phyloP scores from a whole-genome alignment of 2,888 invertebrate genomes.

The Sinelater perroti region DNA sequence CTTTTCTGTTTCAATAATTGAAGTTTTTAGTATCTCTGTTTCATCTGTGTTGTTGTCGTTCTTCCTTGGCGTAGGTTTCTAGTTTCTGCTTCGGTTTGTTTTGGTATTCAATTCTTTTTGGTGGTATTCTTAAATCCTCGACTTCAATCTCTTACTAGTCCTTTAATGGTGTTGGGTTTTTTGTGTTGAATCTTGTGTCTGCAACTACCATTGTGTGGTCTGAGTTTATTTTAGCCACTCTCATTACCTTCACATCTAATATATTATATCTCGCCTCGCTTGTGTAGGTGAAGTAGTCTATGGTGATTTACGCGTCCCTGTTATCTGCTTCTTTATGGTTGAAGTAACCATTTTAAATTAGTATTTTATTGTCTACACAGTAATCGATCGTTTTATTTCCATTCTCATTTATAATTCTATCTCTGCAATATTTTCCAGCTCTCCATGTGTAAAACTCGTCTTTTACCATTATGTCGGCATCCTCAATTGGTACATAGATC shows the following conservation, averaged over 20 bases:
- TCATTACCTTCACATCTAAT: neutral
- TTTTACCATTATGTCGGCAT: slow-evolving; percentile 1
- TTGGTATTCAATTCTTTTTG: slow-evolving; percentile 3
- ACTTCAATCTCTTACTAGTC: neutral
- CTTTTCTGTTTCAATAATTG: neutral
- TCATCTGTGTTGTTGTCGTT: neutral
- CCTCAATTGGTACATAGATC: slow-evolving; percentile 3
- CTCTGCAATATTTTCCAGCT: slow-evolving; percentile 1
- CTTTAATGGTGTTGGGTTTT: neutral
- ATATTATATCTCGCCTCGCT: neutral
- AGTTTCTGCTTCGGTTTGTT: neutral
- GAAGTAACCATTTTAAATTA: neutral
- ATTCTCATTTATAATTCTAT: neutral
- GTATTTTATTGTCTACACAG: neutral
- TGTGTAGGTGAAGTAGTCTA: neutral
- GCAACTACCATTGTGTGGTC: slow-evolving; percentile 3
- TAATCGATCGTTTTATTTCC: neutral
- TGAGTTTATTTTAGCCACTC: neutral
- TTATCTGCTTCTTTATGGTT: neutral
- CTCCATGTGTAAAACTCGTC: slow-evolving; percentile 2
- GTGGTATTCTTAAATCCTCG: neutral
- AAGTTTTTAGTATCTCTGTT: neutral
- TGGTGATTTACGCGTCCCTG: neutral
- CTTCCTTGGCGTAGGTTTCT: neutral
- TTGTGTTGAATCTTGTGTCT: slow-evolving; percentile 9